Evolutionary conservation across 2,888 invertebrate species (phyloP).

Genomic region (Plutella xylostella): DNA sequence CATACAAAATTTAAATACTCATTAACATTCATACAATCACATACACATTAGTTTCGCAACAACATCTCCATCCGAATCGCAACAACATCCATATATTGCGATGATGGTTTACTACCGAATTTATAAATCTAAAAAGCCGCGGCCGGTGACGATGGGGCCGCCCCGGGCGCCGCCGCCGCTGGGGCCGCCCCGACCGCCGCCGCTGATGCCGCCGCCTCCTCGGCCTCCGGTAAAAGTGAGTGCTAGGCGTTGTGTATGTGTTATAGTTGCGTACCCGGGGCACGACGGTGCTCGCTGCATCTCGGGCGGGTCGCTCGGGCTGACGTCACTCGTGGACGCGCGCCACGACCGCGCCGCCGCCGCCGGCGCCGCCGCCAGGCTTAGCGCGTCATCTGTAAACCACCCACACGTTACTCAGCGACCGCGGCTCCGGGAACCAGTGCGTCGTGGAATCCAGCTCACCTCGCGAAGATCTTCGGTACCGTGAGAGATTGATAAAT

Average conservation of each 20-base stretch:
- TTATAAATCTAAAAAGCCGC: no score
- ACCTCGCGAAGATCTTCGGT: constrained; percentile 44
- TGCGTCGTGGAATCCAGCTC: constrained; percentile 5
- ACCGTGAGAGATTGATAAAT: constrained; percentile 41
- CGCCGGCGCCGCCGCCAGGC: constrained; percentile 21
- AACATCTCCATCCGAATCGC: no score
- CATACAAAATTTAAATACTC: no score
- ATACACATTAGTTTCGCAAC: no score
- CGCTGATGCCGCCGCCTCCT: no score
- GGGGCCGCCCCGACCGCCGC: no score
- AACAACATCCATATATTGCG: no score
- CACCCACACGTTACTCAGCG: constrained; percentile 31
- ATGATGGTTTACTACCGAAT: no score
- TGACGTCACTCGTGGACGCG: constrained; percentile 43
- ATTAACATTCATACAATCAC: no score
- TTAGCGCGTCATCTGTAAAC: not conserved
- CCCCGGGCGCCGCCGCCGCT: no score
- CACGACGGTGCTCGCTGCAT: constrained; percentile 39
- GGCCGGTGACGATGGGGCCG: no score
- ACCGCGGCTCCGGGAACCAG: not conserved
- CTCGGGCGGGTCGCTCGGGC: constrained; percentile 28
- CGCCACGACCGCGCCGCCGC: constrained; percentile 30
- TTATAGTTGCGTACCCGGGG: constrained; percentile 33
- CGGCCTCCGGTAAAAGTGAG: no score
- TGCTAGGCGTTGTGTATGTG: constrained; percentile 6